Base-by-base conservation (phyloP, 2,888 invertebrate species). In the Orthonevra nobilis region DNA sequence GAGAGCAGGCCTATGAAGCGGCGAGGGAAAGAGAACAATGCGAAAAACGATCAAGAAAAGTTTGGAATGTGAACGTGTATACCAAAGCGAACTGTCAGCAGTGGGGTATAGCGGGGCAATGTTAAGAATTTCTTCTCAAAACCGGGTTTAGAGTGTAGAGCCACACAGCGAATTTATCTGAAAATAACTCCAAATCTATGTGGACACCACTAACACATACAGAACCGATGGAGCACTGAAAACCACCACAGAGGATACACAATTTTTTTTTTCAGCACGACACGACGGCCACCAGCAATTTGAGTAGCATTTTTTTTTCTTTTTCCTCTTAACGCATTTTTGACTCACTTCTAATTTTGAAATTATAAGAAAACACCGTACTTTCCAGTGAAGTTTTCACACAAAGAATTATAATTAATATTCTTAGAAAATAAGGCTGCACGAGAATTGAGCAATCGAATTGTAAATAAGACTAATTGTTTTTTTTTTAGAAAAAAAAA, bases 31-130 rank as follows among this genome's bases (percentile, higher is more conserved):
- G 68, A 68, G 52, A 60, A 46, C 46, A 68, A 52, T 52, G 68
- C 46, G 69, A 44, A 64, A 75, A 72, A 60, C 38, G 32, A 72
- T 52, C 58, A 66, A 54, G 48, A 70, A 56, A 72, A 66, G 72
- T 61, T 72, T 48, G 77, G 77, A 79, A 79, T 77, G 77, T 64
- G 70, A 77, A 77, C 72, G 77, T 77, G 58, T 50, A 77, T 44
- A 42, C 30, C 28, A 32, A 14, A 34, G 14, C 15, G 54, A 23
- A 50, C 48, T 19, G 14, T 7, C 50, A 5, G 17, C 60, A 52
- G 52, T 32, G 60, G 77, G 40, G 60, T 19, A 23, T 10, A 46
- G 32, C 44, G 32, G 48, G 44, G 54, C 14, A 40, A 15, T 60
- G 40, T 32, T 40, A 79, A 79, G 77, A 79, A 72, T 79, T 79